These are phyloP conservation scores for Lophochroa leadbeateri DNA, from an alignment of 2,113 vertebrate species.

Conservation along the genomic window DNA sequence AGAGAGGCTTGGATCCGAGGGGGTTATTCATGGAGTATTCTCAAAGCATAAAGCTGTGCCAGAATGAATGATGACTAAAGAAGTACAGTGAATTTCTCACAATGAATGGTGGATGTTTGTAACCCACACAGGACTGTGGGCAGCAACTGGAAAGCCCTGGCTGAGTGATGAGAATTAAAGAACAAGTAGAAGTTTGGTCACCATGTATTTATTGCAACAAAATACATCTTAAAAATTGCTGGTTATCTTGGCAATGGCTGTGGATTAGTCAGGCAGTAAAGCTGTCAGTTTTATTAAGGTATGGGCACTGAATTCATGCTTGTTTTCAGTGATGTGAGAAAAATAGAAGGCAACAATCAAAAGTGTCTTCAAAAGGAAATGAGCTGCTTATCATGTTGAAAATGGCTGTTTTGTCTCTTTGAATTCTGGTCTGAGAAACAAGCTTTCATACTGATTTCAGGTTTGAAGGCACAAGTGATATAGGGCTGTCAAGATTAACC, in stretches of 20 bases:
- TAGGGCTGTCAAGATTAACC: neutral
- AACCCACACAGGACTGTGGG: neutral
- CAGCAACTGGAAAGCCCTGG: neutral
- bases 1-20: neutral
- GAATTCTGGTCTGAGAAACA: neutral
- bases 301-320: neutral
- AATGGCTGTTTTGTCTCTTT: neutral
- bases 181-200: neutral
- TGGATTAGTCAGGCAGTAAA: constrained; percentile 3
- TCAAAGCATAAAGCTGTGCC: neutral
- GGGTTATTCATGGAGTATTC: neutral
- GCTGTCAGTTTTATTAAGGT: neutral
- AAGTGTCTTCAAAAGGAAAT: constrained; percentile 5
- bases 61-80: neutral
- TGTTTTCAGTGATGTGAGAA: neutral
- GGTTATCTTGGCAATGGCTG: neutral
- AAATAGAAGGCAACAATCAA: neutral
- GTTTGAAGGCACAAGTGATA: constrained; percentile 19
- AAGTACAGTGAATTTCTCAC: neutral
- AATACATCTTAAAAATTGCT: neutral
- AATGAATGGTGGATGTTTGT: neutral
- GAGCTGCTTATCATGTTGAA: neutral
- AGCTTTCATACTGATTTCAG: neutral
- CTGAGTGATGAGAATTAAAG: neutral
- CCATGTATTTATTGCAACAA: neutral